phyloP scores from a whole-genome alignment of 2,888 invertebrate species.

The Meiosimyza platycephala region DNA sequence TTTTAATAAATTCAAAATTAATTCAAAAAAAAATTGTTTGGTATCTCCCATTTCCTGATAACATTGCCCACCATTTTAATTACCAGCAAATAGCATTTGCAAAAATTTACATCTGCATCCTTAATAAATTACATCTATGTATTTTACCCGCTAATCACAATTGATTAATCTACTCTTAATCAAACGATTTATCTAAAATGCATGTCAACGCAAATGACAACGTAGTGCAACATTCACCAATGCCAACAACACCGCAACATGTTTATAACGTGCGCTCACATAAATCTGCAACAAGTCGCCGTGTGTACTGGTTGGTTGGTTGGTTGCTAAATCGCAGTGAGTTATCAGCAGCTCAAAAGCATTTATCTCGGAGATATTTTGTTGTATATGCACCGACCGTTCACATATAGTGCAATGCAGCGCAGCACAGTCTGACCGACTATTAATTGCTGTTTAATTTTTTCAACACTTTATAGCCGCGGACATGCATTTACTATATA shows the following conservation, averaged over 20 bases:
- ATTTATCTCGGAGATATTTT: slow-evolving; percentile 22
- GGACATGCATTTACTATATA: slow-evolving; percentile 30
- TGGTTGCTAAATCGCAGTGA: slow-evolving; percentile 2
- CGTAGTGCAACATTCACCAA: slow-evolving; percentile 5
- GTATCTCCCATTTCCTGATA: slow-evolving; percentile 1
- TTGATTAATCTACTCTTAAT: slow-evolving; percentile 26
- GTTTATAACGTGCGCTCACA: slow-evolving; percentile 27
- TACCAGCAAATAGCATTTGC: slow-evolving; percentile 6
- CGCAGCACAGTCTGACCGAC: slow-evolving; percentile 2
- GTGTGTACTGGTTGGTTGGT: not conserved
- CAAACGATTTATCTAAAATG: slow-evolving; percentile 41
- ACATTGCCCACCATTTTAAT: slow-evolving; percentile 22
- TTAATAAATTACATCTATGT: slow-evolving; percentile 20
- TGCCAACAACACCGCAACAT: slow-evolving; percentile 8
- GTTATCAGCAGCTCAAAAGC: slow-evolving; percentile 25
- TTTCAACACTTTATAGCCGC: slow-evolving; percentile 47
- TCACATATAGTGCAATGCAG: not conserved
- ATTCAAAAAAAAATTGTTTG: not conserved
- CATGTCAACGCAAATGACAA: slow-evolving; percentile 34
- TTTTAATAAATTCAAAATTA: not conserved
- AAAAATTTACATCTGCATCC: slow-evolving; percentile 8
- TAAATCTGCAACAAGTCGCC: slow-evolving; percentile 32
- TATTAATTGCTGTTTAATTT: slow-evolving; percentile 52
- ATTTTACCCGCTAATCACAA: not conserved
- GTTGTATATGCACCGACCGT: not conserved